Evolutionary conservation across 2,888 invertebrate genomes (phyloP).

Genomic region (Omphaloscelis lunosa): DNA sequence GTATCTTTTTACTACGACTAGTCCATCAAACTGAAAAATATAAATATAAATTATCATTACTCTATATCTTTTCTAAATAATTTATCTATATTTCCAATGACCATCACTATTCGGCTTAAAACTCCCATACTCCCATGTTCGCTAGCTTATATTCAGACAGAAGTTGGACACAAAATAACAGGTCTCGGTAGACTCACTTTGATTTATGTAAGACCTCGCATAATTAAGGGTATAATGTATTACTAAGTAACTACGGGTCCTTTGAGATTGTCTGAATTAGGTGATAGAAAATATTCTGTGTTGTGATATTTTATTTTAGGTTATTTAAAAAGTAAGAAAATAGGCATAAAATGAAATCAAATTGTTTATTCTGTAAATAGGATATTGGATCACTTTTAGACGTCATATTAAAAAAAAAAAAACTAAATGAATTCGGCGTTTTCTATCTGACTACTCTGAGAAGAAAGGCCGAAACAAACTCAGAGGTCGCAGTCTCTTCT

Average conservation of each 20-base stretch:
- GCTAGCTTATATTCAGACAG: constrained; percentile 32
- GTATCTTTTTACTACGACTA: background rate
- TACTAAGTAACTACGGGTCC: background rate
- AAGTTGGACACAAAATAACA: constrained; percentile 54
- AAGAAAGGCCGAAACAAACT: no score
- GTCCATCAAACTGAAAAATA: background rate
- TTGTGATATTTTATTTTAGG: no score
- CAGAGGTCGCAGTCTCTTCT: no score
- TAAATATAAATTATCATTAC: background rate
- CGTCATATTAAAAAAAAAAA: no score
- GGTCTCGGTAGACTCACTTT: constrained; percentile 34
- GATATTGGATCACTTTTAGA: no score
- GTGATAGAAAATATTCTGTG: background rate
- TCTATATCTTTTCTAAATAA: background rate
- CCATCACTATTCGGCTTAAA: constrained; percentile 39
- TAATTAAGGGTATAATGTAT: constrained; percentile 14
- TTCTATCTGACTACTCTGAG: no score
- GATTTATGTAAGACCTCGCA: constrained; percentile 42
- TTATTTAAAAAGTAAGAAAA: no score
- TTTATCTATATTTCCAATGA: constrained; percentile 7
- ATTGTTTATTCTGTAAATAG: no score
- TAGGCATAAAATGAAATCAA: no score
- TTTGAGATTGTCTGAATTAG: background rate
- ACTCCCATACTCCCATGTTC: constrained; percentile 8
- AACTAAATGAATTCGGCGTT: no score